Percentiles rank a stretch among this genome's conserved stretches.
These are phyloP conservation scores for Dorcus parallelipipedus DNA, from an alignment of 2,888 invertebrate genomes.

Conservation along the genomic window DNA sequence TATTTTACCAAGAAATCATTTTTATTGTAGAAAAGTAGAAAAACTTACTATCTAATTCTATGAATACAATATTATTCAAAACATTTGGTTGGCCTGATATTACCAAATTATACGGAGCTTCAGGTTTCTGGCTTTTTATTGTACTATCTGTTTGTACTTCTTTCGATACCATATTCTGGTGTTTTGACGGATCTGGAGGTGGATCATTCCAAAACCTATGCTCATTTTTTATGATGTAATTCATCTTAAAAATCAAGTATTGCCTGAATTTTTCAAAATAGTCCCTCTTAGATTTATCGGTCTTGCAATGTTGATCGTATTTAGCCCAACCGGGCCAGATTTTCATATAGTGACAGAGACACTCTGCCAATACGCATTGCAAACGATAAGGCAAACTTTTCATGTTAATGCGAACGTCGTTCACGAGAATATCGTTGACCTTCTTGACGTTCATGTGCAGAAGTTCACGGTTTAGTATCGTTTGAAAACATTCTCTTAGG, in stretches of 20 bases:
- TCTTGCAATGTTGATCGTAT: constrained; percentile 5
- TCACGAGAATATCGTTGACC: constrained; percentile 11
- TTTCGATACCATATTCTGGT: background rate
- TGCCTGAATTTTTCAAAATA: constrained; percentile 20
- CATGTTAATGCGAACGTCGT: constrained; percentile 15
- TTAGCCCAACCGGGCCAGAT: constrained; percentile 27
- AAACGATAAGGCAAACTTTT: constrained; percentile 30
- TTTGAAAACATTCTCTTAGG: constrained; percentile 7
- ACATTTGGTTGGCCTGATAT: constrained; percentile 23
- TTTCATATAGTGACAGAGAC: constrained; percentile 26
- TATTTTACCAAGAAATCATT: too few relatives aligned
- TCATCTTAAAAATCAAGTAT: constrained; percentile 20
- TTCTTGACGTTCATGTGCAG: constrained; percentile 9
- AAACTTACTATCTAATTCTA: constrained; percentile 16
- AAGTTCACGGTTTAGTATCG: constrained; percentile 10
- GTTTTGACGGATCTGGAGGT: background rate
- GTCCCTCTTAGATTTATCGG: constrained; percentile 9
- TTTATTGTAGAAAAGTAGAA: too few relatives aligned
- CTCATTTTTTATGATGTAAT: constrained; percentile 16
- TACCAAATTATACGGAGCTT: constrained; percentile 19
- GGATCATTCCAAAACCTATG: constrained; percentile 2
- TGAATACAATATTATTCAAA: constrained; percentile 22
- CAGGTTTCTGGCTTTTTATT: constrained; percentile 8
- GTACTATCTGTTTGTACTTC: constrained; percentile 5
- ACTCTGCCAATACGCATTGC: constrained; percentile 60